A percentile compares a stretch with the other conserved stretches of the same genome.
Evolutionary conservation across 2,113 vertebrate genomes (phyloP).

Genomic region (Sciurus niger): DNA sequence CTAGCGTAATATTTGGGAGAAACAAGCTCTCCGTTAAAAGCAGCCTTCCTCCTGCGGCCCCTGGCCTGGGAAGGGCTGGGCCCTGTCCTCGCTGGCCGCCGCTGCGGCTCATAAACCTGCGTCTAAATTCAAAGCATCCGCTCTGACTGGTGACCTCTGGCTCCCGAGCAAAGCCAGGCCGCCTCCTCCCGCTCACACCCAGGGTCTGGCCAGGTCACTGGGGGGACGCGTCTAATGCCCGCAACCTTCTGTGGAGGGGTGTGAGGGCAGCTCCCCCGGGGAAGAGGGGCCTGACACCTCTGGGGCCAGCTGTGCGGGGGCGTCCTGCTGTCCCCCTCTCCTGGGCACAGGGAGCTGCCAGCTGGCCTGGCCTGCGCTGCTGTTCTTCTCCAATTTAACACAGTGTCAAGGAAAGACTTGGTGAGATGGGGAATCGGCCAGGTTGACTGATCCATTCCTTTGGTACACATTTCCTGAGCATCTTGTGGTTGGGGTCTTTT

Average conservation of each 20-base stretch:
- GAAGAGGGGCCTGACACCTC: neutral
- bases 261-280: neutral
- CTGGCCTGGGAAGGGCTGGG: constrained; percentile 72
- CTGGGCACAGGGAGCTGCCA: neutral
- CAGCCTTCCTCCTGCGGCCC: constrained; percentile 81
- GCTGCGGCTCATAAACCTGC: constrained; percentile 77
- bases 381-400: neutral
- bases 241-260: neutral
- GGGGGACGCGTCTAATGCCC: constrained; percentile 23
- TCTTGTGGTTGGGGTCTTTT: neutral
- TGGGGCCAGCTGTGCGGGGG: neutral
- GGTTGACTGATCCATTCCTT: neutral
- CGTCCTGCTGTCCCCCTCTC: neutral
- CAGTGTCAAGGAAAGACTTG: neutral
- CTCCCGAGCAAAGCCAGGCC: constrained; percentile 56
- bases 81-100: constrained; percentile 74
- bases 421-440: neutral
- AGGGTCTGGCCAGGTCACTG: constrained; percentile 66
- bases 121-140: constrained; percentile 83
- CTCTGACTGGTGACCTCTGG: constrained; percentile 79
- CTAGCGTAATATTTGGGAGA: constrained; percentile 87
- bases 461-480: neutral
- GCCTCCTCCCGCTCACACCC: constrained; percentile 52
- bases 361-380: neutral
- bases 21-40: constrained; percentile 85